phyloP scores from a whole-genome alignment of 2,113 vertebrate genomes.

The Trichechus manatus region DNA sequence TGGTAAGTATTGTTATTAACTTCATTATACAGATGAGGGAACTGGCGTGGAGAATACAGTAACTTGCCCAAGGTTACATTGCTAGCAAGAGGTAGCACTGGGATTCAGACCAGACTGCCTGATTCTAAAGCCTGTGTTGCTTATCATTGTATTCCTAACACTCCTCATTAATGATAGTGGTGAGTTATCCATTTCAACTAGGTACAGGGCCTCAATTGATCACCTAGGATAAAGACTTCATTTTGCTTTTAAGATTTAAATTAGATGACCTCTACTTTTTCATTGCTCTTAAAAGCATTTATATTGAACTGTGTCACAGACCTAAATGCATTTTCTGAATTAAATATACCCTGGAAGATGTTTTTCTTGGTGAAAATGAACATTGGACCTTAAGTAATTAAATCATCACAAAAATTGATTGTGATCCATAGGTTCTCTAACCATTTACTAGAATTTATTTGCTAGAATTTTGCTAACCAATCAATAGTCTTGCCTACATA shows the following conservation, averaged over 20 bases:
- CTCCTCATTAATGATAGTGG: not conserved
- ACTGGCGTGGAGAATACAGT: not conserved
- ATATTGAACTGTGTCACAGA: not conserved
- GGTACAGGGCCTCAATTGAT: not conserved
- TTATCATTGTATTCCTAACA: not conserved
- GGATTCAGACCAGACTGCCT: not conserved
- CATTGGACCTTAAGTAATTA: not conserved
- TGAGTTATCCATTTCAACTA: not conserved
- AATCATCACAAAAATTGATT: not conserved
- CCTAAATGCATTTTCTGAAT: constrained; percentile 12
- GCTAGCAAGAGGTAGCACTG: not conserved
- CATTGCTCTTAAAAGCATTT: not conserved
- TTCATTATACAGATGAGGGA: constrained; percentile 17
- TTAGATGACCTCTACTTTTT: not conserved
- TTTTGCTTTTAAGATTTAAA: constrained; percentile 51
- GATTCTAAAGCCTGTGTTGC: not conserved
- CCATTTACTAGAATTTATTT: constrained; percentile 9
- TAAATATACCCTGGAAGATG: not conserved
- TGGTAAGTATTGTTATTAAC: not conserved
- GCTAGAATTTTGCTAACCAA: not conserved
- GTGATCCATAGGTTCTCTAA: constrained; percentile 1
- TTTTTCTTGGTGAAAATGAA: constrained; percentile 27
- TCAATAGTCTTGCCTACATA: not conserved
- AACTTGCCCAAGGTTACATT: not conserved
- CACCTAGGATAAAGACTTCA: not conserved